phyloP scores from a whole-genome alignment of 2,113 vertebrate species.

The Ammospiza caudacuta region DNA sequence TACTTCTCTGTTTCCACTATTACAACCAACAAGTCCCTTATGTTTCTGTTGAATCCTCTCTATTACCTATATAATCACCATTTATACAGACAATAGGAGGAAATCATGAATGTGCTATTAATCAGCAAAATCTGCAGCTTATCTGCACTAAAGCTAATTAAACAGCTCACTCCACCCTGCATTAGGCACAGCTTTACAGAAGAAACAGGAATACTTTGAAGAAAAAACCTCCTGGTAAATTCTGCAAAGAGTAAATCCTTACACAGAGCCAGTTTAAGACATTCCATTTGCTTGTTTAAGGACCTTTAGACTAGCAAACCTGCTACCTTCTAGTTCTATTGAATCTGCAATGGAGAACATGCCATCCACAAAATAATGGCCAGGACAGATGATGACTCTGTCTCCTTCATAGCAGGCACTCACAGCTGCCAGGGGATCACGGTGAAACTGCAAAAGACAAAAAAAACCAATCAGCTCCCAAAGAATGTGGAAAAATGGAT shows the following conservation, averaged over 20 bases:
- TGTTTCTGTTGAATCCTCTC: background rate
- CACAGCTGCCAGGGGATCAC: slow-evolving; percentile 81
- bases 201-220: background rate
- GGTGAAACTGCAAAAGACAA: slow-evolving; percentile 82
- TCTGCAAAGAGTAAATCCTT: background rate
- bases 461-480: background rate
- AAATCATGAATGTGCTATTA: background rate
- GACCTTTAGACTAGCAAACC: background rate
- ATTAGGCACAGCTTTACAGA: background rate
- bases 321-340: slow-evolving; percentile 82
- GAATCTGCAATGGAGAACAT: slow-evolving; percentile 87
- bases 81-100: background rate
- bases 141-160: background rate
- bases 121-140: background rate
- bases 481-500: background rate
- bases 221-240: background rate
- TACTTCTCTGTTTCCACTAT: background rate
- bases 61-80: background rate
- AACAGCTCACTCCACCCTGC: background rate
- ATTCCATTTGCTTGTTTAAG: background rate
- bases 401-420: slow-evolving; percentile 85
- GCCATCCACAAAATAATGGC: slow-evolving; percentile 81
- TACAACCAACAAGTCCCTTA: background rate
- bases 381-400: slow-evolving; percentile 84
- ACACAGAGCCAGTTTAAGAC: background rate